A percentile compares a stretch with the other conserved stretches of the same genome.
phyloP scores from a whole-genome alignment of 2,888 invertebrate species.

The Orthosia incerta region DNA sequence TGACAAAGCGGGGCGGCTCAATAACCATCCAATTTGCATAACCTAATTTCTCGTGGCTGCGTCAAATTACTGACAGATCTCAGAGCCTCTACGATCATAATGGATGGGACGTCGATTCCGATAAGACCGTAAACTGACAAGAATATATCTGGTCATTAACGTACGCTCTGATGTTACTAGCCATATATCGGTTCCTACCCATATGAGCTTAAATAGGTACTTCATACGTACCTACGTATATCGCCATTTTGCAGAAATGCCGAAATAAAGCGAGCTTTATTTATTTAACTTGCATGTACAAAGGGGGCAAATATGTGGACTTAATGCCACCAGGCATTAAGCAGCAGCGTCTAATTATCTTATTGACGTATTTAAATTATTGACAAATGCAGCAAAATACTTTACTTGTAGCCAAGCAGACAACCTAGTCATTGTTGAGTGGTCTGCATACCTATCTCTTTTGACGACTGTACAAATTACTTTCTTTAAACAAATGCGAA shows the following conservation, averaged over 20 bases:
- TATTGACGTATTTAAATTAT: neutral
- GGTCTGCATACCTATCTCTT: neutral
- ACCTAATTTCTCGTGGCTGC: constrained; percentile 83
- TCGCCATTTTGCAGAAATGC: neutral
- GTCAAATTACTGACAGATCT: constrained; percentile 83
- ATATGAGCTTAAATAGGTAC: constrained; percentile 19
- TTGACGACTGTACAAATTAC: neutral
- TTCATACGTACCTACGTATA: constrained; percentile 10
- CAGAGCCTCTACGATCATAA: constrained; percentile 73
- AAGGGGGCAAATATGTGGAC: neutral
- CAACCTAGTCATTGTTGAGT: too few species aligned
- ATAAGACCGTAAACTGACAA: constrained; percentile 77
- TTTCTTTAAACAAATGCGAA: constrained; percentile 31
- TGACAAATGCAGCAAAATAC: neutral
- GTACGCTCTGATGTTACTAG: constrained; percentile 50
- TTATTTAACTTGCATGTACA: neutral
- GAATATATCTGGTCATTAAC: constrained; percentile 73
- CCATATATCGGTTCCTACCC: constrained; percentile 33
- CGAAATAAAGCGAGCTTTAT: neutral
- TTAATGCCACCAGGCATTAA: neutral
- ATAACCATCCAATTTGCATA: constrained; percentile 85
- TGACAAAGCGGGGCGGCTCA: constrained; percentile 75
- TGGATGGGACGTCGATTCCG: constrained; percentile 78
- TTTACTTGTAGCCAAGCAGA: neutral
- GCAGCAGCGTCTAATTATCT: neutral